Base-by-base conservation (phyloP, 1,140 invertebrate genomes). In the Plutomurus gul region DNA sequence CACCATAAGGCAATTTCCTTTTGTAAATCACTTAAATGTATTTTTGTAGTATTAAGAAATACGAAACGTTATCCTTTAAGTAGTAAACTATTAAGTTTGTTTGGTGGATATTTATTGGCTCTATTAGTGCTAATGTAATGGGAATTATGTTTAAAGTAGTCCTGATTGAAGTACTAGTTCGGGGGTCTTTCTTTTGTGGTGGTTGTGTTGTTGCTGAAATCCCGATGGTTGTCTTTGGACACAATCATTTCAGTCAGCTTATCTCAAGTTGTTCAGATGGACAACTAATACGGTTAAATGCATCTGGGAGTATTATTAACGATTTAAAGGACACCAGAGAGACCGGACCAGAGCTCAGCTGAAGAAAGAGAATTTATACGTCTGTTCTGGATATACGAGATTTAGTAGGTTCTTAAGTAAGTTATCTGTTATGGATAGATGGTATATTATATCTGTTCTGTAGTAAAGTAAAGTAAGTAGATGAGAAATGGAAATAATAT, bases 401-500 rank as follows among this genome's bases (percentile, higher is more conserved):
- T n/a, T n/a, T n/a, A n/a, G n/a, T n/a, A n/a, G n/a, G n/a, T n/a
- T n/a, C n/a, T n/a, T n/a, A n/a, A n/a, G n/a, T n/a, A n/a, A n/a
- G n/a, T n/a, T n/a, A n/a, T 60, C 13, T n/a, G 43, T 13, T n/a
- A n/a, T 10, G 27, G 18, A n/a, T 65, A 65, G 16, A 4, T 36
- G 36, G 13, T 33, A 33, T 65, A 65, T 33, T 65, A 27, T 16
- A 33, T 65, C 36, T 33, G 47, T 18, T 22, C 10, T 51, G 5
- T 25, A 8, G 16, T 25, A 65, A 33, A 60, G 13, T 7, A 65
- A n/a, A 6, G 25, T 25, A 4, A n/a, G 39, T 43, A 43, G n/a
- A n/a, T 65, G 16, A n/a, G 18, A 65, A 65, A 65, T 65, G 30
- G 56, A n/a, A 65, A 33, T 65, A 65, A 65, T 27, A 65, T n/a